Base-by-base conservation (phyloP, 2,888 invertebrate species). In the Quadriops clusia region DNA sequence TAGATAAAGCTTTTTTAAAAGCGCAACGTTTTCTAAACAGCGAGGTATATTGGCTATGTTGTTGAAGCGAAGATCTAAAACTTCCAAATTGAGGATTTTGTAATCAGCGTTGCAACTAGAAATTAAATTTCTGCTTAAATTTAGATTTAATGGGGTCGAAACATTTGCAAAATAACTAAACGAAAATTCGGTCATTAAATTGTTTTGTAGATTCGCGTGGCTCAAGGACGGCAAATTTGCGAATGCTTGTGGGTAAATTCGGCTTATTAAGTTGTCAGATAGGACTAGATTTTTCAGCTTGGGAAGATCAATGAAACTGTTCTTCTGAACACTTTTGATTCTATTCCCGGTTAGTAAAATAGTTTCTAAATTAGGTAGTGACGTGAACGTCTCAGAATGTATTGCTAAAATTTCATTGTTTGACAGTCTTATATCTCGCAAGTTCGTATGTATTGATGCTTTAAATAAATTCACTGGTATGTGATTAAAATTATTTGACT, bases 241-340 rank as follows among this genome's bases (percentile, higher is more conserved):
- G 51, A 91, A 83, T 4, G 86, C 76, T 30, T 73, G 71, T 23
- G 70, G 69, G 36, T 77, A 77, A 46, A 93, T 73, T 41, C 72
- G 70, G 39, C 68, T 68, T 47, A 93, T 72, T 46, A 75, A 67
- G 63, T 93, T 93, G 51, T 82, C 77, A 30, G 85, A 80, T 45
- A 93, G 64, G 56, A 89, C 82, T 47, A 93, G 66, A 51, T 82
- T 84, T 45, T 77, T 72, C 44, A 93, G 69, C 56, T 75, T 77
- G 17, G 79, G 75, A 55, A 90, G 70, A 60, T 82, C 76, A 45
- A 70, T 67, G 55, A 93, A 87, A 38, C 82, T 74, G 49, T 74
- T 70, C 41, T 71, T 71, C 47, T 76, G 72, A 40, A 89, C 65
- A 44, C 68, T 65, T 51, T 69, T 69, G 48, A 90, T 75, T 52